Evolutionary conservation across 2,797 vertebrate genomes (phyloP), one percentile per base, ranked within the genome.

Genomic region (Muscicapa striata): DNA sequence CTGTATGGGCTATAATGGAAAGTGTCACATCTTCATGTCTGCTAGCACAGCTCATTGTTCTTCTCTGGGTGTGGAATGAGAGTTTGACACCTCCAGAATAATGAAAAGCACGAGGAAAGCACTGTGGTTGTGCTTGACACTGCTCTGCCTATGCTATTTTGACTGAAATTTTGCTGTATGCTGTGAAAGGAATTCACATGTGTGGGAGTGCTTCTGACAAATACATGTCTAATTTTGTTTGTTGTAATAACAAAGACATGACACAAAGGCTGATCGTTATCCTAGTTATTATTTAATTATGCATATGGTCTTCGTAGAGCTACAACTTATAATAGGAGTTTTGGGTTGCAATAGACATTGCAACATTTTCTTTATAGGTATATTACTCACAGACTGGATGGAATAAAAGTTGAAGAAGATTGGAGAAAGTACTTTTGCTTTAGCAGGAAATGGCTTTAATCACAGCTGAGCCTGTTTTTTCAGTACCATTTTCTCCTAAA

Each of bases 191-290:
- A 90, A 64, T 84, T 81, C 48, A 49, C 30, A 7, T 49, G 64
- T 85, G 81, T 83, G 61, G 89, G 94, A 78, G 75, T 63, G 55
- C 67, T 93, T 91, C 78, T 90, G 93, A 89, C 61, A 91, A 84
- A 89, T 66, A 73, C 55, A 21, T 20, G 64, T 89, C 91, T 92
- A 77, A 73, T 94, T 96, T 92, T 94, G 68, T 91, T 94, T 92
- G 59, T 76, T 70, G 84, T 83, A 91, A 76, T 76, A 92, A 84
- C 78, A 79, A 80, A 92, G 89, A 46, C 32, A 26, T 92, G 90
- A 59, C 72, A 91, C 57, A 78, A 90, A 93, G 76, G 62, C 54
- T 94, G 94, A 93, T 94, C 8, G 29, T 58, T 90, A 62, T 88
- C 69, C 54, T 93, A 92, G 85, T 94, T 84, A 86, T 81, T 86